Evolutionary conservation across 1,140 invertebrate species (phyloP).

Genomic region (Scaptomyza hsui): DNA sequence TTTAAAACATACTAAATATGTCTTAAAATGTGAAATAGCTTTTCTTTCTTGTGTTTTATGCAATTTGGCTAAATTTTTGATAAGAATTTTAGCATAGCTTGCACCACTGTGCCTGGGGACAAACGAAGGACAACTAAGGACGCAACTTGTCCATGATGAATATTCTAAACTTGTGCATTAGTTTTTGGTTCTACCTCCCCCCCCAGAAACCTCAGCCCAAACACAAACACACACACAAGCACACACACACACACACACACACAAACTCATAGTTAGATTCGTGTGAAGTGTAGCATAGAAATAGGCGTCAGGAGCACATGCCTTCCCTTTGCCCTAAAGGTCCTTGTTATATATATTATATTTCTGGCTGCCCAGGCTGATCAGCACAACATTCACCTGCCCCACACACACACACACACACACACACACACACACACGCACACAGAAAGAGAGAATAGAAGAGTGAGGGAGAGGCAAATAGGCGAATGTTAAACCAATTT

Average conservation of each 20-base stretch:
- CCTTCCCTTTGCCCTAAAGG: neutral
- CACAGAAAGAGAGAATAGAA: neutral
- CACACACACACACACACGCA: conserved; percentile 1
- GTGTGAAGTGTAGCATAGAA: conserved; percentile 62
- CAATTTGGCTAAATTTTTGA: neutral
- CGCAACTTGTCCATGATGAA: conserved; percentile 52
- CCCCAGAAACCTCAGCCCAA: conserved; percentile 2
- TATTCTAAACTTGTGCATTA: conserved; percentile 60
- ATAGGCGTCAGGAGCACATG: conserved; percentile 38
- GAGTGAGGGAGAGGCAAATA: neutral
- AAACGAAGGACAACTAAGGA: conserved; percentile 44
- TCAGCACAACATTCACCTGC: conserved; percentile 46
- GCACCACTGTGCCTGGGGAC: conserved; percentile 21
- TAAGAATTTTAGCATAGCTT: neutral
- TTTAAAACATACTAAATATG: too few relatives aligned
- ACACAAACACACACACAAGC: conserved; percentile 12
- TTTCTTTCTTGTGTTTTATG: too few relatives aligned
- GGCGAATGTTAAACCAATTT: conserved; percentile 70
- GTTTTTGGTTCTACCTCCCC: conserved; percentile 48
- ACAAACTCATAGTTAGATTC: conserved; percentile 50
- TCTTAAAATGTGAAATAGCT: too few relatives aligned
- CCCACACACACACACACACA: conserved; percentile 4
- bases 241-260: conserved; percentile 19
- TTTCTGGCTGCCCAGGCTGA: conserved; percentile 51
- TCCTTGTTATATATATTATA: conserved; percentile 46